phyloP scores from a whole-genome alignment of 2,797 vertebrate species.

The Synaphobranchus kaupii region DNA sequence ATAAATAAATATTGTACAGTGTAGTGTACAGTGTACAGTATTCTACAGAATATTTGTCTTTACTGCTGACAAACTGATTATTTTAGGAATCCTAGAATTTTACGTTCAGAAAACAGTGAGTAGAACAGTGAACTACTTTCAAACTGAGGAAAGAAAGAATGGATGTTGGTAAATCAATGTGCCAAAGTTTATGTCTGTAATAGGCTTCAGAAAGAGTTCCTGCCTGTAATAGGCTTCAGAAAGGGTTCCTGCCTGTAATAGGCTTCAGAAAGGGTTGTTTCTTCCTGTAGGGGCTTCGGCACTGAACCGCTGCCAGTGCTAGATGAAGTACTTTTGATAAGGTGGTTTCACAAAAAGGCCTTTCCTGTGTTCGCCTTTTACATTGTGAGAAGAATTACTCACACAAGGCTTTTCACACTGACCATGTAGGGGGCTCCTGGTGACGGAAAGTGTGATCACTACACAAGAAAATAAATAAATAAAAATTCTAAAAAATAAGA shows the following conservation, averaged over 20 bases:
- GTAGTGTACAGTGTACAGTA: neutral
- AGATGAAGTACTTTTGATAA: neutral
- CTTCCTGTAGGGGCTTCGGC: neutral
- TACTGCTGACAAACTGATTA: neutral
- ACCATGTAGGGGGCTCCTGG: neutral
- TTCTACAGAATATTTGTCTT: neutral
- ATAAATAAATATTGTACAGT: no score
- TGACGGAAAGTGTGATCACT: neutral
- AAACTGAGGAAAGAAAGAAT: neutral
- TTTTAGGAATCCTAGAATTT: neutral
- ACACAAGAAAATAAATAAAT: neutral
- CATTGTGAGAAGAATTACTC: neutral
- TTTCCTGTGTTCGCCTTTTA: neutral
- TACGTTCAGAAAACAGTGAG: neutral
- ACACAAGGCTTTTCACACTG: neutral
- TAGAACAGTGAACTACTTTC: neutral
- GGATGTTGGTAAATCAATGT: neutral
- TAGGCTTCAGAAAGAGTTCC: no score
- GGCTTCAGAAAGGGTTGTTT: neutral
- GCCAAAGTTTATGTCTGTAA: no score
- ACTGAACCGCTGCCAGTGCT: neutral
- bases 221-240: neutral
- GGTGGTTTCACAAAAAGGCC: neutral
- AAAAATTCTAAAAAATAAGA: neutral
- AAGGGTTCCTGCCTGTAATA: neutral